These are phyloP conservation scores for Gryllus longicercus DNA, from an alignment of 2,888 invertebrate genomes.

Conservation along the genomic window DNA sequence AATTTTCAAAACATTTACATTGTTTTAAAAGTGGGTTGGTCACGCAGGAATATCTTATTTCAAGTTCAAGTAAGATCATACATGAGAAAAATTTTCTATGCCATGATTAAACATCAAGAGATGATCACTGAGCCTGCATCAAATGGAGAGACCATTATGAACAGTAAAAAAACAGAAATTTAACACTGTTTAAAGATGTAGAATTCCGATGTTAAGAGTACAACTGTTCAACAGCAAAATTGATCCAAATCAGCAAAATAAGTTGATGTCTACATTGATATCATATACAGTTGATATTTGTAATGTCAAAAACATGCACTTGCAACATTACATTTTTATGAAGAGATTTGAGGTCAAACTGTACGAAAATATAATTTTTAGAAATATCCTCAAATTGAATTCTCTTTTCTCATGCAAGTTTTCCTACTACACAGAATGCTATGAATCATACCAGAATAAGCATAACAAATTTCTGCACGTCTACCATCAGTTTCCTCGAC, in stretches of 20 bases:
- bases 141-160: background rate
- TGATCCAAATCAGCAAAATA: background rate
- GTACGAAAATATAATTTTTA: conserved; percentile 1
- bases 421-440: background rate
- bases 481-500: background rate
- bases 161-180: background rate
- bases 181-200: background rate
- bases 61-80: too few relatives aligned
- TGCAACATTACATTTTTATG: background rate
- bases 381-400: background rate
- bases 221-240: background rate
- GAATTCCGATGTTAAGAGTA: conserved; percentile 3
- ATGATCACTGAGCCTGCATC: background rate
- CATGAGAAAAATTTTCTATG: background rate
- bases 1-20: too few relatives aligned
- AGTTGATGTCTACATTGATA: background rate
- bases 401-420: conserved; percentile 8
- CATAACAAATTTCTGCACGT: background rate
- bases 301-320: conserved; percentile 3
- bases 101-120: background rate
- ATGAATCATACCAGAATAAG: background rate
- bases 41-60: too few relatives aligned
- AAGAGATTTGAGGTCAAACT: background rate
- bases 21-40: too few relatives aligned
- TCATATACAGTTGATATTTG: conserved; percentile 11